Percentiles rank a stretch among this genome's conserved stretches.
Conservation (phyloP, 2,888 invertebrate genomes). For the Noctua fimbriata region DNA sequence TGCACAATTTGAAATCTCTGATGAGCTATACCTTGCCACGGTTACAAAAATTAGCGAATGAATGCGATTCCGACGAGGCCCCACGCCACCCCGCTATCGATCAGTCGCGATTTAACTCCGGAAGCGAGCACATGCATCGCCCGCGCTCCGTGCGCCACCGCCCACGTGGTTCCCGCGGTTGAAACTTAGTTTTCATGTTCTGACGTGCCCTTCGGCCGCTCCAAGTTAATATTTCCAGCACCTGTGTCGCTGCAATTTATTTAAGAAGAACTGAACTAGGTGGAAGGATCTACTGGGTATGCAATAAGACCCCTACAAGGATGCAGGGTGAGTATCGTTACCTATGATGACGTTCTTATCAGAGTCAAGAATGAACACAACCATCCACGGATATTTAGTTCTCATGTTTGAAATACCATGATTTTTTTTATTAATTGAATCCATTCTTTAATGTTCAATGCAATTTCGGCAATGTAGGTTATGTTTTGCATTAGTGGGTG, state of each 20-base stretch:
- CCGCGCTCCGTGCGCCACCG: neutral
- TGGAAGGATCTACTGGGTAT: slow-evolving; percentile 61
- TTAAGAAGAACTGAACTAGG: slow-evolving; percentile 38
- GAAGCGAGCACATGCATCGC: neutral
- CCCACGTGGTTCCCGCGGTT: neutral
- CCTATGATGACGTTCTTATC: slow-evolving; percentile 68
- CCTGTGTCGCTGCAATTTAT: slow-evolving; percentile 35
- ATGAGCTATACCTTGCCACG: too few relatives aligned
- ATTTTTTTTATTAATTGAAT: neutral
- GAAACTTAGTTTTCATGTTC: too few relatives aligned
- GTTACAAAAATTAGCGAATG: too few relatives aligned
- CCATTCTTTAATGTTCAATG: neutral
- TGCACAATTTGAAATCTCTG: too few relatives aligned
- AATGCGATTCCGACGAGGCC: too few relatives aligned
- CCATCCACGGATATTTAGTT: slow-evolving; percentile 46
- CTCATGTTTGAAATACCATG: neutral
- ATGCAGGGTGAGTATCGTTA: slow-evolving; percentile 72
- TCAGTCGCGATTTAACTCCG: neutral
- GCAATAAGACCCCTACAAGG: slow-evolving; percentile 65
- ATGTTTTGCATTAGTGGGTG: neutral
- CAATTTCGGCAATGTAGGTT: neutral
- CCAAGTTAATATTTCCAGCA: slow-evolving; percentile 40
- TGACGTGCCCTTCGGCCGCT: neutral
- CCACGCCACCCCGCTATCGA: neutral
- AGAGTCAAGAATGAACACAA: slow-evolving; percentile 67